Base-by-base conservation (phyloP, 2,113 vertebrate genomes). In the Cavia porcellus region DNA sequence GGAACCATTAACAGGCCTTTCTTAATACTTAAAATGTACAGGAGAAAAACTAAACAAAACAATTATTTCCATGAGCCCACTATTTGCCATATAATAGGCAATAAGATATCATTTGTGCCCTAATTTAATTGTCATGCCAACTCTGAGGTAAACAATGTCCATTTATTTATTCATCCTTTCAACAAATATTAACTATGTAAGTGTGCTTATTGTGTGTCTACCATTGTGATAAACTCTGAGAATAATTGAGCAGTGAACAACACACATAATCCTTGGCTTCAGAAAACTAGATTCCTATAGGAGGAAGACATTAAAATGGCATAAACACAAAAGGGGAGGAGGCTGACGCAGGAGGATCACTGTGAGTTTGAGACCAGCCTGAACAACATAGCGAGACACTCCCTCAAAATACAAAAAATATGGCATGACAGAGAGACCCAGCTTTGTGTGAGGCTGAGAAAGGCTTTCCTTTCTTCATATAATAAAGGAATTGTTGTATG, bases 241-340 rank as follows among this genome's bases (percentile, higher is more conserved):
- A 95, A 94, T 59, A 96, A 30, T 22, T 90, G 28, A 96, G 59
- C 68, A 92, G 47, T 72, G 64, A 94, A 85, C 62, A 94, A 79
- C 30, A 57, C 1, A 66, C 12, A 50, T 2, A 83, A 17, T 89
- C 25, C 47, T 64, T 10, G 7, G 38, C n/a, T 47, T 90, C 35
- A 90, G 85, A 94, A 92, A 25, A 13, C 12, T 38, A 77, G 25
- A 42, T 11, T 75, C 77, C 47, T n/a, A 61, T 4, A 52, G n/a
- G 92, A 93, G 28, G 62, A 96, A 96, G 59, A 90, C 61, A 75
- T 38, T 87, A 87, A 89, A 91, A 24, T 22, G 12, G 88, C 10
- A 30, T 88, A 85, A 95, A 81, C 3, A 25, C 3, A 80, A 86
- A 86, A 25, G 19, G 13, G 32, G 61, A 28, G 62, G 64, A 19